Conservation (phyloP, 1,140 invertebrate species). For the Harpegnathos saltator region DNA sequence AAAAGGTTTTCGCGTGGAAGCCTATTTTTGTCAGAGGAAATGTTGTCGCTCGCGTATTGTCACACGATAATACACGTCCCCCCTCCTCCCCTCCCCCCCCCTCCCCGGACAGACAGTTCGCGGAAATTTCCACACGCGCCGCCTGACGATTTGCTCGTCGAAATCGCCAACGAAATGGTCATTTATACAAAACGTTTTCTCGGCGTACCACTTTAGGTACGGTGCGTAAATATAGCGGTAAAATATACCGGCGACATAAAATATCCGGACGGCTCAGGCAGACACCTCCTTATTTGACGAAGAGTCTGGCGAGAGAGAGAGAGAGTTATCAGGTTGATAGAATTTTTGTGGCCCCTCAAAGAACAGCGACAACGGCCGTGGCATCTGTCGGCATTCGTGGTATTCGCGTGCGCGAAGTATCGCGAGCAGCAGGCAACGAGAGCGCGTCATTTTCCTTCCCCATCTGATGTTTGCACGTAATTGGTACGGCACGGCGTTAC, state of each 20-base stretch:
- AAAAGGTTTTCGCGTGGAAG: conserved; percentile 39
- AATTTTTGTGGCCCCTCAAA: neutral
- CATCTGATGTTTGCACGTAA: conserved; percentile 27
- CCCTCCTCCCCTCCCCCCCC: no score
- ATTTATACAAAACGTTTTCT: no score
- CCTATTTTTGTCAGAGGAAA: conserved; percentile 30
- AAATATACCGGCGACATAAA: no score
- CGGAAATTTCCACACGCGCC: neutral
- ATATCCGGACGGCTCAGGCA: neutral
- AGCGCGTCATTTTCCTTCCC: neutral
- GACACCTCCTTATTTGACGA: neutral
- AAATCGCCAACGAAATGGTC: no score
- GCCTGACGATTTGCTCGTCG: neutral
- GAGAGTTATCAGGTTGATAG: neutral
- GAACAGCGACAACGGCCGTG: neutral
- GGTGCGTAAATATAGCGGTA: no score
- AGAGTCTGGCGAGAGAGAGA: neutral
- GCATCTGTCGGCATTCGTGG: neutral
- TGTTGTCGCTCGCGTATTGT: conserved; percentile 17
- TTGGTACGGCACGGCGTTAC: neutral
- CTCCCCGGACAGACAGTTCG: neutral
- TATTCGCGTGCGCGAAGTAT: neutral
- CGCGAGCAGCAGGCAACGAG: neutral
- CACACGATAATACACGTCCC: neutral
- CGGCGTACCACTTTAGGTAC: no score